phyloP scores from a whole-genome alignment of 2,888 invertebrate species.

The Lomographa bimaculata region DNA sequence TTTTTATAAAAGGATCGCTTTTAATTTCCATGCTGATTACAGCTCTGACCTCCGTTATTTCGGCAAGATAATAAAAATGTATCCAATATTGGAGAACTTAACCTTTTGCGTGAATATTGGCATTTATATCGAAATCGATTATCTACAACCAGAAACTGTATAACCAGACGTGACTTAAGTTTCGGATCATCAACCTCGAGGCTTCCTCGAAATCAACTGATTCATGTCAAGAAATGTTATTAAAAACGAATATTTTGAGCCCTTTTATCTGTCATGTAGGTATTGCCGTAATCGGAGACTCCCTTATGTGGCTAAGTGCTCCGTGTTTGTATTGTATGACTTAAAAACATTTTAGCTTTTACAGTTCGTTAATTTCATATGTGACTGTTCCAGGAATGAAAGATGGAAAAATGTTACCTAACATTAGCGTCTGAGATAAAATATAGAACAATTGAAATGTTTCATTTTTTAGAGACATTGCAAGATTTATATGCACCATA shows the following conservation, averaged over 20 bases:
- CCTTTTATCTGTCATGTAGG: conserved; percentile 36
- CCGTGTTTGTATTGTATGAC: conserved; percentile 39
- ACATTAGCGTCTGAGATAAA: not conserved
- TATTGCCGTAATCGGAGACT: conserved; percentile 36
- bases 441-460: too few relatives aligned
- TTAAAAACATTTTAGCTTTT: conserved; percentile 14
- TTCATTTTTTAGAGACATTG: too few relatives aligned
- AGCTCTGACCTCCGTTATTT: conserved; percentile 3
- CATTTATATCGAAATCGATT: conserved; percentile 39
- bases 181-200: conserved; percentile 31
- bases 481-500: not conserved
- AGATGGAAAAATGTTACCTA: conserved; percentile 1
- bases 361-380: conserved; percentile 5
- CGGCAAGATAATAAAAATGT: conserved; percentile 14
- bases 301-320: conserved; percentile 45
- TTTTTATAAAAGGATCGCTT: not conserved
- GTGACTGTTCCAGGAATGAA: conserved; percentile 6
- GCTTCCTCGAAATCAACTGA: conserved; percentile 26
- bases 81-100: conserved; percentile 13
- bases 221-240: conserved; percentile 39
- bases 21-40: conserved; percentile 1
- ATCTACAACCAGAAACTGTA: conserved; percentile 34
- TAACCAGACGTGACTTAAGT: conserved; percentile 26
- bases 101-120: conserved; percentile 27
- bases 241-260: conserved; percentile 40